Base-by-base conservation (phyloP, 1,140 invertebrate genomes). In the Euwallacea similis region DNA sequence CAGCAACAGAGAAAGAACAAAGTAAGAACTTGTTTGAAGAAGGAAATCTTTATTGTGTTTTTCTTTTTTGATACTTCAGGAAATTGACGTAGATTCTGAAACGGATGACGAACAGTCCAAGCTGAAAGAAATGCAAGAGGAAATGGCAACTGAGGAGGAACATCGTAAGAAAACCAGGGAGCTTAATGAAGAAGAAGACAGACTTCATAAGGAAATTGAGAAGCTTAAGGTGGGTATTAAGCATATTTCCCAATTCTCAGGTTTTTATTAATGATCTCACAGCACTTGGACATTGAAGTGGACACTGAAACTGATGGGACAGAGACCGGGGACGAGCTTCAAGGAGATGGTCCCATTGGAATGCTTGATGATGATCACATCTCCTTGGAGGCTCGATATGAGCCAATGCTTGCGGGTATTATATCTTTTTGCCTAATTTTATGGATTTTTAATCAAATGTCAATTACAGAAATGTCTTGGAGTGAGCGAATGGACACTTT, bases 231-330 rank as follows among this genome's bases (percentile, higher is more conserved):
- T 71, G 44, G 55, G 44, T 10, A 15, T 42, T 11, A 13, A 11
- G 2, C 2, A n/a, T 15, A 8, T 54, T 33, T 33, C 21, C 21
- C 21, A 33, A 33, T 33, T 8, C 11, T 16, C 6, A 16, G 21
- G 6, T 66, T 1, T 33, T 33, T 33, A 33, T 33, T 33, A 2
- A 33, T 33, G 4, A 13, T 69, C 53, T 65, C 44, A 3, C 88
- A 94, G 79, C 91, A 88, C 33, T 88, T 91, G 0, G 93, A 95
- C 78, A 91, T 91, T 68, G 91, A 92, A 82, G 84, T 92, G 33
- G 91, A 93, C 74, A 92, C 91, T 0, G 91, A 93, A 82, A 92
- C 90, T 0, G 91, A 93, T 80, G 91, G 92, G 72, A 89, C 88
- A 7, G 88, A 90, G 75, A 91, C 89, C 0, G 88, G 88, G 0